Conservation (phyloP, 2,888 invertebrate species). For the Drosophila sordidula region DNA sequence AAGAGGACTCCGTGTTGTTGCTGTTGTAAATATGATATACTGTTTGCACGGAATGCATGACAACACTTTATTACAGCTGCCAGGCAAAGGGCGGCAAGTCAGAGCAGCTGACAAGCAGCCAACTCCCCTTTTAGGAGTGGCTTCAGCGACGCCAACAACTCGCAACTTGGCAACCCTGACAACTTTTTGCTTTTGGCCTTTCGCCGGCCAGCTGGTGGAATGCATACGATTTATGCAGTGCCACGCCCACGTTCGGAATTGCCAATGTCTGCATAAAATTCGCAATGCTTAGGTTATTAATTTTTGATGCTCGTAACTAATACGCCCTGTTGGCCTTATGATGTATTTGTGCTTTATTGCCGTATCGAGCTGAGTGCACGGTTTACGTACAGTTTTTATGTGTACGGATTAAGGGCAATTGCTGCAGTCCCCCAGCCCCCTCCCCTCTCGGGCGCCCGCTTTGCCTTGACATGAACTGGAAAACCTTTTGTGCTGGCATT, state of each 20-base stretch:
- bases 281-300: conserved; percentile 30
- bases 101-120: conserved; percentile 41
- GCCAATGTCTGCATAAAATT: conserved; percentile 35
- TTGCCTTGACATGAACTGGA: not conserved
- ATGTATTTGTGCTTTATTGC: conserved; percentile 12
- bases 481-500: not conserved
- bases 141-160: not conserved
- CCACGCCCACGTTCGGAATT: conserved; percentile 39
- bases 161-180: conserved; percentile 5
- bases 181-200: conserved; percentile 11
- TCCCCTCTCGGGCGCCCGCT: not conserved
- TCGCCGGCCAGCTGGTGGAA: not conserved
- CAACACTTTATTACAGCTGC: conserved; percentile 72
- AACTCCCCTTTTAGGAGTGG: not conserved
- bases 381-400: not conserved
- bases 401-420: not conserved
- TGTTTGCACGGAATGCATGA: conserved; percentile 64
- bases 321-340: conserved; percentile 21
- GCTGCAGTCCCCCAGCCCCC: not conserved
- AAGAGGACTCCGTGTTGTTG: conserved; percentile 9
- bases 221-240: conserved; percentile 44
- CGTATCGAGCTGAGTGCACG: not conserved
- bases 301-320: conserved; percentile 31
- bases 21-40: conserved; percentile 60
- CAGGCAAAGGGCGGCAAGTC: conserved; percentile 52